Evolutionary conservation across 1,140 invertebrate genomes (phyloP).

Genomic region (Pentalonia nigronervosa): DNA sequence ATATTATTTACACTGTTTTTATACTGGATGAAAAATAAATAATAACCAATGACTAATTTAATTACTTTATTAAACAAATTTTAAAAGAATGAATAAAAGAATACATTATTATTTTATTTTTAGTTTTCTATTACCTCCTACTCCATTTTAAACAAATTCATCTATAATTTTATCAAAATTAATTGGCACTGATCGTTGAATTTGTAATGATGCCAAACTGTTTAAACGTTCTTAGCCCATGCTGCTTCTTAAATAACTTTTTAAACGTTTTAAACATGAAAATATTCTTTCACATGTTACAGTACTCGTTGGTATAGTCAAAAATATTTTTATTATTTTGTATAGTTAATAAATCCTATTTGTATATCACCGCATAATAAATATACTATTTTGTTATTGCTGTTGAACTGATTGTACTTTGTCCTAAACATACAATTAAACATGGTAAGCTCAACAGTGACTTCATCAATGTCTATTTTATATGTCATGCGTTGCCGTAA

Average conservation of each 20-base stretch:
- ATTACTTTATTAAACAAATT: too few species aligned
- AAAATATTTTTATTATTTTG: background rate
- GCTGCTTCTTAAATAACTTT: background rate
- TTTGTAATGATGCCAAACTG: background rate
- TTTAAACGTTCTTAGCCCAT: background rate
- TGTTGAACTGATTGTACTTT: background rate
- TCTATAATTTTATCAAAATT: background rate
- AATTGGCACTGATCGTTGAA: background rate
- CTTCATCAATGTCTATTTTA: too few species aligned
- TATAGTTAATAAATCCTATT: background rate
- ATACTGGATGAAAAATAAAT: too few species aligned
- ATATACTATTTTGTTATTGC: background rate
- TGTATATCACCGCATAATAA: background rate
- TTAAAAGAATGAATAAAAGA: too few species aligned
- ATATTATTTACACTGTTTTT: too few species aligned
- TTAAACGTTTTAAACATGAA: background rate
- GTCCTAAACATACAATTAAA: too few species aligned
- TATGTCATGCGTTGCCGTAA: too few species aligned
- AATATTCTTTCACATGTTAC: background rate
- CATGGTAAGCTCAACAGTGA: too few species aligned
- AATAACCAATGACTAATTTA: too few species aligned
- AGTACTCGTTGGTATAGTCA: background rate
- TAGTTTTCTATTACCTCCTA: background rate
- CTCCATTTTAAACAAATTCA: background rate
- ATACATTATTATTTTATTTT: background rate